Conservation (phyloP, 2,113 vertebrate genomes). For the Dolichotis patagonum region DNA sequence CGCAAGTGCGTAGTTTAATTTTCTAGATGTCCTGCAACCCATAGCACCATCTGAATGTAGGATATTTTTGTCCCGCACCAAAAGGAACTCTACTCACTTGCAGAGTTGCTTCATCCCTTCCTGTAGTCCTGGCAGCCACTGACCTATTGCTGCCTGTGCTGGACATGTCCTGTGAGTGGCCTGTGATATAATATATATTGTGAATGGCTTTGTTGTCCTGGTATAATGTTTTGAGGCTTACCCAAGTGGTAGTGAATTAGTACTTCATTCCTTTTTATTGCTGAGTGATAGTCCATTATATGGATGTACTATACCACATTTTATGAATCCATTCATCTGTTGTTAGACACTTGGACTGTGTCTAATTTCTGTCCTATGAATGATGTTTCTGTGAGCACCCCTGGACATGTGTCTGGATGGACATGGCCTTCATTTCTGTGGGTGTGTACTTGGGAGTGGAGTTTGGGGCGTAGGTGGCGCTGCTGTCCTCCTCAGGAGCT, state of each 20-base stretch:
- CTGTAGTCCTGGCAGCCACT: background rate
- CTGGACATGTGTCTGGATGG: background rate
- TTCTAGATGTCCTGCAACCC: background rate
- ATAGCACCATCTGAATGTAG: background rate
- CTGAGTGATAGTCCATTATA: background rate
- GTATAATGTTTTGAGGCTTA: background rate
- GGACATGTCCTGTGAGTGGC: background rate
- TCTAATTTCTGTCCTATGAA: background rate
- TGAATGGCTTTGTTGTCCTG: background rate
- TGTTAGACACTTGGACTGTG: background rate
- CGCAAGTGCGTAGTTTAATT: background rate
- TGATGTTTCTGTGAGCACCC: background rate
- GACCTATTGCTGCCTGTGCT: background rate
- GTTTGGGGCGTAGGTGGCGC: background rate
- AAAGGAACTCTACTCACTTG: background rate
- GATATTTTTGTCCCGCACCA: background rate
- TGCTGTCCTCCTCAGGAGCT: background rate
- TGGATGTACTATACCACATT: background rate
- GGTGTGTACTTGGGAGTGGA: background rate
- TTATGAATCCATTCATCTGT: background rate
- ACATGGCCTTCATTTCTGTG: background rate
- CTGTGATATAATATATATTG: background rate
- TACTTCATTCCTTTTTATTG: background rate
- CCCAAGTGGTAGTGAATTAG: background rate
- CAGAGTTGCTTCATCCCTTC: background rate